phyloP scores from a whole-genome alignment of 1,140 invertebrate species.

The Drosophila azteca region DNA sequence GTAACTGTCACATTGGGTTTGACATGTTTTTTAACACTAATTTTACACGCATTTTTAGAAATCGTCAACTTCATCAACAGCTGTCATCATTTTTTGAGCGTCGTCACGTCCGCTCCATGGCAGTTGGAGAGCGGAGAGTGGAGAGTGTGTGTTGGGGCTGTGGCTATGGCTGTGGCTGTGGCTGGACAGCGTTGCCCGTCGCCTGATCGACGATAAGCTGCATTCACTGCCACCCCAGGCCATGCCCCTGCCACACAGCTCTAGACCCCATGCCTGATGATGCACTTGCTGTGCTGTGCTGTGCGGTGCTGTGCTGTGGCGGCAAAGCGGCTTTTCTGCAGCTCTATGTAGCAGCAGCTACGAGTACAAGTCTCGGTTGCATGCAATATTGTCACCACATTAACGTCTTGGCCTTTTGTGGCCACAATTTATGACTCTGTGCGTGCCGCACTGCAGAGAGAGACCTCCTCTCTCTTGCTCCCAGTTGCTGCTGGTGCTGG shows the following conservation, averaged over 20 bases:
- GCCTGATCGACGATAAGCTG: constrained; percentile 73
- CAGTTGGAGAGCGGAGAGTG: constrained; percentile 10
- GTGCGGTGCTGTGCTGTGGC: constrained; percentile 42
- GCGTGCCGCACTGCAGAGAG: constrained; percentile 46
- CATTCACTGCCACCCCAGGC: constrained; percentile 47
- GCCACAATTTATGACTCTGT: constrained; percentile 75
- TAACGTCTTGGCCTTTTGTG: constrained; percentile 81
- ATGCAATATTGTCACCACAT: constrained; percentile 82
- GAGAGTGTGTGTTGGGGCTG: background rate
- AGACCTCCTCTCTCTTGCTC: background rate
- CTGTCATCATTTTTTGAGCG: constrained; percentile 77
- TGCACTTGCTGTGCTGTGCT: constrained; percentile 46
- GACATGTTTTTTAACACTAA: constrained; percentile 82
- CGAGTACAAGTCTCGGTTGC: constrained; percentile 46
- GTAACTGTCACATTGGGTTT: constrained; percentile 78
- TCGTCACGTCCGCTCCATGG: constrained; percentile 66
- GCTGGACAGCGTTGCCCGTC: constrained; percentile 44
- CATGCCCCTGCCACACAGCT: constrained; percentile 14
- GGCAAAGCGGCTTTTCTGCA: constrained; percentile 59
- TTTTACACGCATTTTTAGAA: constrained; percentile 83
- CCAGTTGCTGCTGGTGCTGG: constrained; percentile 13
- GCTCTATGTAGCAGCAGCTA: constrained; percentile 9
- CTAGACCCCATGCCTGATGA: constrained; percentile 9
- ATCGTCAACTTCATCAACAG: constrained; percentile 81
- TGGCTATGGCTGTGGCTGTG: background rate